Conservation (phyloP, 2,888 invertebrate genomes). For the Vannuccia rotundouncinata region DNA sequence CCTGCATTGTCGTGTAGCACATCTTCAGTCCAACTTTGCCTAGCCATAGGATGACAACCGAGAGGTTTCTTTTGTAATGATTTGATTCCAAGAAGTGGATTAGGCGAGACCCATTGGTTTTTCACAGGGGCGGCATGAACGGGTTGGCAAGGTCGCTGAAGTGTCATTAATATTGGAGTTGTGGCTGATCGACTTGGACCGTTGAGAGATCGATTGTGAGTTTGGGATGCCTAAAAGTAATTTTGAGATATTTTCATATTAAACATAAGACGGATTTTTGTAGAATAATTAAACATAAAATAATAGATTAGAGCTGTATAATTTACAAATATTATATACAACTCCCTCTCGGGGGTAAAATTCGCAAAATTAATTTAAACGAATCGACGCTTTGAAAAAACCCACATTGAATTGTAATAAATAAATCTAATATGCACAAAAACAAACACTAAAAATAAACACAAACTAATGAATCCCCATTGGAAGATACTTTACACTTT, state of each 20-base stretch:
- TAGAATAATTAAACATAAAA: not conserved
- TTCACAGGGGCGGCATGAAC: constrained; percentile 6
- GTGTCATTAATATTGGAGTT: constrained; percentile 5
- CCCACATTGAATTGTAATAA: too few species aligned
- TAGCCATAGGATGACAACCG: constrained; percentile 10
- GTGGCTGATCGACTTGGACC: not conserved
- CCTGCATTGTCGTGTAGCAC: not conserved
- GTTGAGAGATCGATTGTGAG: not conserved
- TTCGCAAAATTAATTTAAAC: too few species aligned
- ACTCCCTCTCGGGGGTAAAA: too few species aligned
- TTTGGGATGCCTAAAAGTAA: not conserved
- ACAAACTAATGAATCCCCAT: too few species aligned
- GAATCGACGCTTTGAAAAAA: too few species aligned
- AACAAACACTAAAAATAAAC: too few species aligned
- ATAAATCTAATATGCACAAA: too few species aligned
- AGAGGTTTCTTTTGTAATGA: not conserved
- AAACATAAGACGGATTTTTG: not conserved
- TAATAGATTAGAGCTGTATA: too few species aligned
- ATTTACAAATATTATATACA: too few species aligned
- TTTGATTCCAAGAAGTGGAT: constrained; percentile 3
- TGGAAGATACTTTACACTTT: too few species aligned
- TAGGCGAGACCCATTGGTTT: constrained; percentile 24
- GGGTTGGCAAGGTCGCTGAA: not conserved
- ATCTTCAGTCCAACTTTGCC: constrained; percentile 20
- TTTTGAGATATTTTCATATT: not conserved